Evolutionary conservation across 2,888 invertebrate species (phyloP), one percentile per base, ranked within the genome.

Genomic region (Drosophila merina): DNA sequence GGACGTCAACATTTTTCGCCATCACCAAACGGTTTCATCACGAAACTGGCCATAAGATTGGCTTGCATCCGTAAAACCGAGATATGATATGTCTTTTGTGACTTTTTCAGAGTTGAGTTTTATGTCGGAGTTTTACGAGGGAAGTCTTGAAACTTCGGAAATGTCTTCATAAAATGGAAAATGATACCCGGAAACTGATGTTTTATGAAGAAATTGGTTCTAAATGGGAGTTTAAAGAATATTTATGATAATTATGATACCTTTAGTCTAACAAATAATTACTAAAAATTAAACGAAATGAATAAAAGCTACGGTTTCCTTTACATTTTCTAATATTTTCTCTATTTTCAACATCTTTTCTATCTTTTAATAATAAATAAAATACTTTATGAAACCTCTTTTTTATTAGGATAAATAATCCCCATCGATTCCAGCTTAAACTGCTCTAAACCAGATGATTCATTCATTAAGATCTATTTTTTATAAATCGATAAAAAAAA

Each of bases 401-500:
- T n/a, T 14, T 14, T 14, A 14, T 14, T 14, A 14, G 1, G 20
- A 20, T 20, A 20, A 1, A 28, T 4, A 33, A 33, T 9, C 33
- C 33, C 4, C 2, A 4, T 4, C 36, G 8, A 31, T 40, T 33
- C 66, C 14, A 44, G 25, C 72, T 38, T 12, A 14, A 58, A 71
- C 72, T 33, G 49, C 45, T 40, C 52, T 55, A 66, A 64, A 44
- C 50, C 74, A 25, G 74, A 48, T 69, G 38, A 56, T 20, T 20
- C 20, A 70, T 64, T 69, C 57, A 64, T 64, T 57, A 69, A 64
- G 70, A 64, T 38, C 68, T 30, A 38, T 64, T 64, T 69, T 55
- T 38, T 56, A 10, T n/a, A 54, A 36, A 54, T 48, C 54, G 44
- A 69, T 25, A 33, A 36, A 33, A 58, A 14, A 72, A 28, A 60